Evolutionary conservation across 1,140 invertebrate genomes (phyloP), one percentile per base, ranked within the genome.

Genomic region (Lasioglossum albipes): DNA sequence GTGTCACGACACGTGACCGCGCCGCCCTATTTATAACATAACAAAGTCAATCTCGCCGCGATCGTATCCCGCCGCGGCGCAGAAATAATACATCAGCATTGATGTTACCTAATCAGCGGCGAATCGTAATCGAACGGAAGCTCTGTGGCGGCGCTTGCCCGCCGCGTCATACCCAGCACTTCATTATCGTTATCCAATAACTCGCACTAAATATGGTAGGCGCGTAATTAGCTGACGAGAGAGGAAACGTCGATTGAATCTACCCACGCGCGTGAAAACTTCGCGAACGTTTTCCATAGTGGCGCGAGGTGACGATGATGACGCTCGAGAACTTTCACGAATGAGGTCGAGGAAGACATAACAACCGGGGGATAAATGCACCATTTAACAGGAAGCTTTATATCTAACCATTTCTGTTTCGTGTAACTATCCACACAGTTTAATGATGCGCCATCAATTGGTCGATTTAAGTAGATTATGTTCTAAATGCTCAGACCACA

Each of bases 151-250:
- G 3, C 57, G 12, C 3, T 18, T 22, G 45, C 52, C 27, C 36
- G 7, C 31, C 52, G 45, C 27, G 27, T 27, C 27, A 31, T 36
- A 12, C 0, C 6, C 10, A 13, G 61, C 61, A 80, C 45, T 75
- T 80, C 77, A 71, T 84, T 84, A 84, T 59, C 78, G 49, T 81
- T 85, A 73, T 84, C 42, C 72, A 84, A 84, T 84, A 84, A 66
- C 42, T 27, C n/a, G n/a, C 52, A 67, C 68, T 84, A 83, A 75
- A 81, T 84, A 69, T 71, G 52, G 52, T 13, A 27, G 49, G 7
- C 57, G 54, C 6, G 61, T n/a, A 79, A 79, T 79, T 79, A 79
- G 18, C 69, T n/a, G 6, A 7, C 41, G 49, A 41, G 31, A 13
- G 61, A 5, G 45, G 20, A 31, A 65, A 20, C 16, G 67, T 12